Conservation (phyloP, 2,888 invertebrate genomes). For the Nowickia ferox region DNA sequence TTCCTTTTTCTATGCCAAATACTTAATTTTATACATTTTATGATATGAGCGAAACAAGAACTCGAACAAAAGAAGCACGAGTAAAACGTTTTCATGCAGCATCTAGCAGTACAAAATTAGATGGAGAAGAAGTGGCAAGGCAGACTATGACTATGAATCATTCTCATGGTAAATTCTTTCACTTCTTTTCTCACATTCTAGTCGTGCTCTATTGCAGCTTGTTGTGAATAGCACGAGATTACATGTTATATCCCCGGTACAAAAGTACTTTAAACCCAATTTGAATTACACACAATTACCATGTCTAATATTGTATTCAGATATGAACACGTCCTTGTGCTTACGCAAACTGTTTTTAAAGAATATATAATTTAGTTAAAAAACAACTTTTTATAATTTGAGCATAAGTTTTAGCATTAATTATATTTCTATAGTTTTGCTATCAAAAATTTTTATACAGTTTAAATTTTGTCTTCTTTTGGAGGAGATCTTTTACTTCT, state of each 20-base stretch:
- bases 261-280: slow-evolving; percentile 59
- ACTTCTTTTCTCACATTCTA: slow-evolving; percentile 19
- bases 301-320: neutral
- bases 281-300: slow-evolving; percentile 58
- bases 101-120: neutral
- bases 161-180: slow-evolving; percentile 28
- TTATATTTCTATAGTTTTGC: slow-evolving; percentile 49
- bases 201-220: slow-evolving; percentile 51
- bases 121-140: neutral
- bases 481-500: too few species aligned
- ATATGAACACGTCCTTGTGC: neutral
- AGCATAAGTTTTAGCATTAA: slow-evolving; percentile 57
- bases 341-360: slow-evolving; percentile 2
- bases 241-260: slow-evolving; percentile 46
- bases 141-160: slow-evolving; percentile 59
- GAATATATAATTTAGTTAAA: slow-evolving; percentile 4
- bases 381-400: slow-evolving; percentile 25
- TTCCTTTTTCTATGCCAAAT: slow-evolving; percentile 32
- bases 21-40: slow-evolving; percentile 21
- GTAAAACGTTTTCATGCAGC: neutral
- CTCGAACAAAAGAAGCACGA: neutral
- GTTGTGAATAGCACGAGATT: slow-evolving; percentile 57
- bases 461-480: slow-evolving; percentile 3
- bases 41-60: slow-evolving; percentile 22
- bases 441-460: slow-evolving; percentile 38